phyloP scores from a whole-genome alignment of 2,888 invertebrate genomes.

The Calliopum simillimum region DNA sequence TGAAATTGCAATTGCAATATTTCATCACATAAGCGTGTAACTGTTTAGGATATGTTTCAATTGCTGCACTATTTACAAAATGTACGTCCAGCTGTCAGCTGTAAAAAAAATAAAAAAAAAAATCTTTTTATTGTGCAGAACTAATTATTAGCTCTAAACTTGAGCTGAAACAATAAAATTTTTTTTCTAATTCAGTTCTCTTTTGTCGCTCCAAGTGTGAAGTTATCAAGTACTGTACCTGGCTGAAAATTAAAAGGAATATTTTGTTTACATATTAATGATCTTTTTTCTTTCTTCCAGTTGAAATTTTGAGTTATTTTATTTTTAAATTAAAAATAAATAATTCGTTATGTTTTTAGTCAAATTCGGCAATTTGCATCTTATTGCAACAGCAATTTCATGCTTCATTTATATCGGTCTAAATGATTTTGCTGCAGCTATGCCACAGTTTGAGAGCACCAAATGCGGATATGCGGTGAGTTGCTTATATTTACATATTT shows the following conservation, averaged over 20 bases:
- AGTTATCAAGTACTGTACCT: neutral
- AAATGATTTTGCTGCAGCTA: constrained; percentile 42
- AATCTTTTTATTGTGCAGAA: too few species aligned
- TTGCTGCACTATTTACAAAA: too few species aligned
- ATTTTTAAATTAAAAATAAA: constrained; percentile 1
- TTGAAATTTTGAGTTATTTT: too few species aligned
- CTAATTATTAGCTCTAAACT: too few species aligned
- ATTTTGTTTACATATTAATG: neutral
- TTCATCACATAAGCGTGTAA: too few species aligned
- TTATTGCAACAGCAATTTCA: too few species aligned
- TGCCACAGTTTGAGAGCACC: constrained; percentile 45
- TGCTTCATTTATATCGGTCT: too few species aligned
- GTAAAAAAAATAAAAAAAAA: too few species aligned
- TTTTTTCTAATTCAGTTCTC: constrained; percentile 6
- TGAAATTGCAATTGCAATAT: too few species aligned
- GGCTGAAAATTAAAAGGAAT: neutral
- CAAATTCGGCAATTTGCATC: neutral
- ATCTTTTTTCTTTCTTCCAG: too few species aligned
- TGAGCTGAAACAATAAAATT: neutral
- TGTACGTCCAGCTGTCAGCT: too few species aligned
- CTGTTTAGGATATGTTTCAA: too few species aligned
- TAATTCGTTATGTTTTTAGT: constrained; percentile 10
- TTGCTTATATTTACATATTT: constrained; percentile 30
- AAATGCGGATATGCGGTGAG: constrained; percentile 59
- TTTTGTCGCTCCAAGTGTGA: constrained; percentile 10